A percentile compares a stretch with the other conserved stretches of the same genome.
These are phyloP conservation scores for Axinella damicornis DNA, from an alignment of 37 sponge, comb jelly and placozoan species.

Conservation along the genomic window DNA sequence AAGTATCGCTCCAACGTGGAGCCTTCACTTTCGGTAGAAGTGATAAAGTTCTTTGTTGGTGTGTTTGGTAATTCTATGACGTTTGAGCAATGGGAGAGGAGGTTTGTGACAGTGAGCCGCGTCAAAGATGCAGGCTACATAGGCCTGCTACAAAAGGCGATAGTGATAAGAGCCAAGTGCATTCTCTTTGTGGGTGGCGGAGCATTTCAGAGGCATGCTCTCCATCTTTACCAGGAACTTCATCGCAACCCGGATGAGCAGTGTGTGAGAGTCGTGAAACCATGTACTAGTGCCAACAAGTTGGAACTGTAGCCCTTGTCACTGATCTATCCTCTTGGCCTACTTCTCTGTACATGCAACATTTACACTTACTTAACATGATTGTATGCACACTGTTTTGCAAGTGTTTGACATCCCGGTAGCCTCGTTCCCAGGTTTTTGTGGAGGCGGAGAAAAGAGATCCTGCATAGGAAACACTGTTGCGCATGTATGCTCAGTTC, in stretches of 20 bases:
- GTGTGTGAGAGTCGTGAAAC: conserved; percentile 25
- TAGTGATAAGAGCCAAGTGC: conserved; percentile 44
- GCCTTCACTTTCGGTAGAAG: neutral
- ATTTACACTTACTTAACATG: too few species aligned
- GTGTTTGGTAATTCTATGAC: conserved; percentile 12
- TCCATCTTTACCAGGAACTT: conserved; percentile 33
- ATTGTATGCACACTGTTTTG: too few species aligned
- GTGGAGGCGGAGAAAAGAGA: too few species aligned
- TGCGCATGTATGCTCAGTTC: too few species aligned
- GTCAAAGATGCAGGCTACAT: conserved; percentile 42
- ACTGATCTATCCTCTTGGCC: too few species aligned
- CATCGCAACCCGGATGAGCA: neutral
- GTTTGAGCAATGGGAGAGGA: conserved; percentile 24
- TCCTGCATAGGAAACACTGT: too few species aligned
- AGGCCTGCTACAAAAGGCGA: conserved; percentile 43
- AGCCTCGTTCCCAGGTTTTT: too few species aligned
- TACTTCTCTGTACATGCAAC: too few species aligned
- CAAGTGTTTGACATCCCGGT: too few species aligned
- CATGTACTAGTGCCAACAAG: conserved; percentile 26
- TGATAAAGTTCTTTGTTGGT: conserved; percentile 5
- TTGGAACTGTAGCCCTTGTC: conserved; percentile 1
- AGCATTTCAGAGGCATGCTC: conserved; percentile 50
- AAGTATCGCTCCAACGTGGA: conserved; percentile 9
- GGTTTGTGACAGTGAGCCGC: conserved; percentile 8
- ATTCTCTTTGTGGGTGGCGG: conserved; percentile 62